A percentile compares a stretch with the other conserved stretches of the same genome.
Conservation (phyloP, 2,797 vertebrate genomes). For the Hoplostethus atlanticus region DNA sequence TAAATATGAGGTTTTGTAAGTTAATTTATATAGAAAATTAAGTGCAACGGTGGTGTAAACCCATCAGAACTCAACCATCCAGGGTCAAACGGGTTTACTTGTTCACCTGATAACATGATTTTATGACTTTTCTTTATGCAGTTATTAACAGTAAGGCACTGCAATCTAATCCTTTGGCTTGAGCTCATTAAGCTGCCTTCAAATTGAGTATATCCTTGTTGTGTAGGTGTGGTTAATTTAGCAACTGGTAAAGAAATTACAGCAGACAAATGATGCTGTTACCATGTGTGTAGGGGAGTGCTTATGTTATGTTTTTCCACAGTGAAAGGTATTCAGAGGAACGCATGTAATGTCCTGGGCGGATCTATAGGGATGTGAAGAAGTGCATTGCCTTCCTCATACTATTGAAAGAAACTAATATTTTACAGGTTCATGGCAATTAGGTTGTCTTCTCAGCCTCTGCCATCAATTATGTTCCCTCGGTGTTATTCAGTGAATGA, state of each 20-base stretch:
- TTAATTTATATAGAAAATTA: conserved; percentile 30
- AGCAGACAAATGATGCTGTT: background rate
- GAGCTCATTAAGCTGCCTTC: conserved; percentile 10
- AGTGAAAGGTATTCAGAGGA: background rate
- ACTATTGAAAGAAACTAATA: too few relatives aligned
- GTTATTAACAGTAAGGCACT: too few relatives aligned
- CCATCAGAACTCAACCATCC: background rate
- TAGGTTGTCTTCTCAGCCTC: too few relatives aligned
- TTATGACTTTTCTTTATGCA: too few relatives aligned
- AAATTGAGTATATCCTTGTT: background rate
- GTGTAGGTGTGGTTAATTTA: conserved; percentile 1
- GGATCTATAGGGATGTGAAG: too few relatives aligned
- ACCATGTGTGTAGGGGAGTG: background rate
- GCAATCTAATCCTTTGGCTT: conserved; percentile 7
- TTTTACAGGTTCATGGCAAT: too few relatives aligned
- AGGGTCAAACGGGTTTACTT: too few relatives aligned
- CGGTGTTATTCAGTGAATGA: too few relatives aligned
- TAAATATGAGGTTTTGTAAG: background rate
- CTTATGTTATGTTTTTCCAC: background rate
- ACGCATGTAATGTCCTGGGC: too few relatives aligned
- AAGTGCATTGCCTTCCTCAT: too few relatives aligned
- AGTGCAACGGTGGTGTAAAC: conserved; percentile 20
- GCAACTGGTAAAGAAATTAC: conserved; percentile 9
- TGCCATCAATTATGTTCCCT: background rate
- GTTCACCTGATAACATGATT: too few relatives aligned